A percentile compares a stretch with the other conserved stretches of the same genome.
Conservation (phyloP, 2,888 invertebrate genomes). For the Therioaphis trifolii region DNA sequence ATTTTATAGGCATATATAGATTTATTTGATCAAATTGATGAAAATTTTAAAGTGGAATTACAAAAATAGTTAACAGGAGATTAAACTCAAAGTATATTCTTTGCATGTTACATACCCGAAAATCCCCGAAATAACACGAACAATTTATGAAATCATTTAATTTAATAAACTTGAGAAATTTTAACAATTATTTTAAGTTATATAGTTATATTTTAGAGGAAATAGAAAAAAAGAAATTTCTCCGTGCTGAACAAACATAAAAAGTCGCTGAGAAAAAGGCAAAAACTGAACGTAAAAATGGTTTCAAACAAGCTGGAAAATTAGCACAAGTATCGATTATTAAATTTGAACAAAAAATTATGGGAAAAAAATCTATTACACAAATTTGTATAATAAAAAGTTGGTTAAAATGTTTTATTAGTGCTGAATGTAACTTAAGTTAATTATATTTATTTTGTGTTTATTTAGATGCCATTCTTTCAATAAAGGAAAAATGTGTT, state of each 20-base stretch:
- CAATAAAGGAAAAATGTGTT: constrained; percentile 80
- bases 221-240: constrained; percentile 87
- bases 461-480: constrained; percentile 79
- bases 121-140: constrained; percentile 88
- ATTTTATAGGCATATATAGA: constrained; percentile 78
- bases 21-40: constrained; percentile 91
- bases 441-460: background rate
- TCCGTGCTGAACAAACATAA: constrained; percentile 87
- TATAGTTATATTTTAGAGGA: constrained; percentile 72
- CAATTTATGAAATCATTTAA: constrained; percentile 88
- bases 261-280: constrained; percentile 93
- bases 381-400: constrained; percentile 84
- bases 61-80: constrained; percentile 84
- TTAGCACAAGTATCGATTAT: constrained; percentile 87
- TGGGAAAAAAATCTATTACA: constrained; percentile 89
- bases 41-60: constrained; percentile 84
- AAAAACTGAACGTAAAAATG: constrained; percentile 88
- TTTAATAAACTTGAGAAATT: constrained; percentile 64
- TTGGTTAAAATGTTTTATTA: constrained; percentile 66
- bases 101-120: constrained; percentile 92
- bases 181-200: constrained; percentile 2
- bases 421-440: background rate
- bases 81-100: constrained; percentile 84
- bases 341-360: constrained; percentile 86
- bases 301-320: constrained; percentile 90